Evolutionary conservation across 2,113 vertebrate species (phyloP), one percentile per base, ranked within the genome.

Genomic region (Pseudois nayaur): DNA sequence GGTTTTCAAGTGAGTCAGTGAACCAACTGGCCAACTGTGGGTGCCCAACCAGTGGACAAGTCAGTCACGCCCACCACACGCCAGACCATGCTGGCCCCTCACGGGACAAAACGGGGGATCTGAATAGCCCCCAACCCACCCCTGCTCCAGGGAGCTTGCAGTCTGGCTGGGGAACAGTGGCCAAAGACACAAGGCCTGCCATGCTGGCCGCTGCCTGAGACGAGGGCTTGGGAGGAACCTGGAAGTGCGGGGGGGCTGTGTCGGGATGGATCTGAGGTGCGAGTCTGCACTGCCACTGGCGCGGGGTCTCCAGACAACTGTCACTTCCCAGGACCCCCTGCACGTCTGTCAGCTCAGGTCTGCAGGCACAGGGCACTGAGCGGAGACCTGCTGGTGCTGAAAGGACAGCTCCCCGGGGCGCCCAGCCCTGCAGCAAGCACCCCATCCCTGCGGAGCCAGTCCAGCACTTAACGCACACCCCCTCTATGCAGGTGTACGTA

Each of bases 401-500:
- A 95, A 23, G 67, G 91, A 95, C 91, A 95, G 96, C 95, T 97
- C 97, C 98, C 81, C 40, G 0, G 1, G 64, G 84, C 48, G 11
- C 6, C 0, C 3, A 2, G 23, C 50, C 11, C 11, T 0, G 45
- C 12, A 2, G 59, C 29, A 3, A 29, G 25, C 2, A 11, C 21
- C 78, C 27, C 0, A 3, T 16, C 3, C 8, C 25, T 1, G 12
- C 6, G 0, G 60, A 17, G 17, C 6, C 16, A 14, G 40, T n/a
- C 40, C 55, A 48, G 14, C 14, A 11, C 9, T 91, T 43, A 62
- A 23, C 6, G 3, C 78, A 76, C 76, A 36, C 54, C 59, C 76
- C 3, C 74, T 17, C 36, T 2, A 31, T 54, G 31, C 76, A 50
- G 25, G 15, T 13, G 7, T 5, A 8, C 0, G 0, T 7, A 48